Base-by-base conservation (phyloP, 2,797 vertebrate species). In the Acipenser oxyrinchus region DNA sequence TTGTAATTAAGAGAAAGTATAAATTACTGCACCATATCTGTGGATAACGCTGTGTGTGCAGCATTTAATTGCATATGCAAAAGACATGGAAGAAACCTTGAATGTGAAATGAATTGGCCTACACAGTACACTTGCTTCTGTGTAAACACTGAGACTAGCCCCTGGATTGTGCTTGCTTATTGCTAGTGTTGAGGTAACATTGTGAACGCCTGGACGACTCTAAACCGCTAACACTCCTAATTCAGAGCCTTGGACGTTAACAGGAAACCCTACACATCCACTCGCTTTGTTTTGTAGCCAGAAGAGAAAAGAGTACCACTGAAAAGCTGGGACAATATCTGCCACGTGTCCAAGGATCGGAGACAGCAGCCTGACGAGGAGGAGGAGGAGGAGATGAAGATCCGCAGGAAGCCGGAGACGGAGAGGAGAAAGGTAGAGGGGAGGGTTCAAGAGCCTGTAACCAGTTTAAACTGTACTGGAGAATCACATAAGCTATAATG, bases 221-320 rank as follows among this genome's bases (percentile, higher is more conserved):
- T 37, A 37, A 37, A 37, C 37, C 5, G 37, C 37, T 53, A 12
- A 9, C 2, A 6, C 0, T 9, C 8, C 51, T 53, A 53, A 8
- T 9, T 53, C 12, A 9, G 51, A 53, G 6, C 51, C 8, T 53
- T 53, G 8, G 12, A 53, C 6, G 51, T 9, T 9, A 60, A 12
- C 7, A 12, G 15, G 8, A 60, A 12, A 60, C 10, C 13, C 3
- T 60, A 15, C 59, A 12, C 8, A 12, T 12, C 8, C 3, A 12
- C 7, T 23, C 6, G 12, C 12, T 53, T 53, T 53, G 8, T 53
- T 60, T 3, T 67, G 6, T 74, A 90, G 90, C 81, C 69, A 73
- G 89, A 91, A 64, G 88, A 86, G 71, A 80, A 74, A 69, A 78
- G 86, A 65, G 80, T 77, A 11, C 87, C 87, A 0, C 69, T 90